Conservation (phyloP, 2,888 invertebrate genomes). For the Trimorus sp. region DNA sequence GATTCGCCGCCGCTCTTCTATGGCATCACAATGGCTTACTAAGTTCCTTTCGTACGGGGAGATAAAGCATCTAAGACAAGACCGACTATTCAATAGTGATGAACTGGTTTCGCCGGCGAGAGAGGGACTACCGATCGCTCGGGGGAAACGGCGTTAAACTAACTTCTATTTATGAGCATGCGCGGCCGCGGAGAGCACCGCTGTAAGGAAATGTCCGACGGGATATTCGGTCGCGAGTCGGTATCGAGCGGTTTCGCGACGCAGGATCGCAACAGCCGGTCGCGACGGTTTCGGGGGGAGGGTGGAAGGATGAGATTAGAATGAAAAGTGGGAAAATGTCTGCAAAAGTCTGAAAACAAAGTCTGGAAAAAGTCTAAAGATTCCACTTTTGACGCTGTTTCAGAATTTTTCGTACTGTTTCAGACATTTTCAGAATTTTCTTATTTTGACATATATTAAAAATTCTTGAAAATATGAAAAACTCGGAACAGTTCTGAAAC, state of each 20-base stretch:
- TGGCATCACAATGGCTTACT: conserved; percentile 77
- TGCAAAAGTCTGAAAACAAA: no score
- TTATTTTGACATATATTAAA: no score
- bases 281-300: no score
- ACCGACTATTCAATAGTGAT: conserved; percentile 77
- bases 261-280: no score
- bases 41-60: conserved; percentile 73
- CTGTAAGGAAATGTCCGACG: conserved; percentile 39
- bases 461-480: no score
- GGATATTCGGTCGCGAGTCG: conserved; percentile 23
- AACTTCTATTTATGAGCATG: conserved; percentile 66
- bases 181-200: conserved; percentile 28
- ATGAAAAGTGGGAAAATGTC: no score
- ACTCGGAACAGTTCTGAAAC: no score
- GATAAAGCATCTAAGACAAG: conserved; percentile 77
- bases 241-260: neutral
- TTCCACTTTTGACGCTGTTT: no score
- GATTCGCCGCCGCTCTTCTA: conserved; percentile 72
- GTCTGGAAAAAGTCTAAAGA: no score
- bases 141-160: conserved; percentile 60
- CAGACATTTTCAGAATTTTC: no score
- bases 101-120: conserved; percentile 71
- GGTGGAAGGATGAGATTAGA: no score
- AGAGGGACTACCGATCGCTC: conserved; percentile 61
- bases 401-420: no score